phyloP scores from a whole-genome alignment of 64 coral and sea anemone species.

The Hydrozoanthus tunicans region DNA sequence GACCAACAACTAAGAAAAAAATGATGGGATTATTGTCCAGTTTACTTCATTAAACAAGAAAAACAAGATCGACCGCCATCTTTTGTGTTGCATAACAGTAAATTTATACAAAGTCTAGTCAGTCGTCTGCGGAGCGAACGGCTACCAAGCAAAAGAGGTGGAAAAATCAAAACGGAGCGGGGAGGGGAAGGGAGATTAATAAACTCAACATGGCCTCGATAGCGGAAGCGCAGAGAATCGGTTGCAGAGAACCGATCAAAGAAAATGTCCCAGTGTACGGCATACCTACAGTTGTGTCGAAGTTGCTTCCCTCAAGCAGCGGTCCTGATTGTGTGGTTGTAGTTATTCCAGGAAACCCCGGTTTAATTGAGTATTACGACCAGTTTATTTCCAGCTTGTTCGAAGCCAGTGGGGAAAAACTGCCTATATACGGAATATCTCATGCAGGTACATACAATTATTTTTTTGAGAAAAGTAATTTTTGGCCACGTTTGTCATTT shows the following conservation, averaged over 20 bases:
- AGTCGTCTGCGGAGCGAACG: background rate
- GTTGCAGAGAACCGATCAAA: constrained; percentile 28
- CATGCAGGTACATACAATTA: constrained; percentile 71
- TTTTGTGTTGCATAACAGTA: background rate
- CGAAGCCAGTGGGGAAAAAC: constrained; percentile 28
- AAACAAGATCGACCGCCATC: background rate
- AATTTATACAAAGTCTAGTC: background rate
- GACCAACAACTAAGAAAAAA: background rate
- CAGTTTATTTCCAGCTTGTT: constrained; percentile 74
- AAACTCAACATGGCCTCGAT: constrained; percentile 9
- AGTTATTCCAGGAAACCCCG: constrained; percentile 96
- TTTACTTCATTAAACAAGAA: too few relatives aligned
- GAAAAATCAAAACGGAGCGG: background rate
- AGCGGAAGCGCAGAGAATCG: background rate
- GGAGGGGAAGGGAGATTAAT: background rate
- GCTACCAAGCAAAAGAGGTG: constrained; percentile 6
- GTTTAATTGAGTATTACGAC: constrained; percentile 94
- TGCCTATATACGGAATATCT: constrained; percentile 84
- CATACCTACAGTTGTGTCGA: constrained; percentile 79
- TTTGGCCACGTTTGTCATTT: background rate
- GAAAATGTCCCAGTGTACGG: constrained; percentile 63
- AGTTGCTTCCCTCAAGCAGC: constrained; percentile 45
- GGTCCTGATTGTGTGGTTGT: constrained; percentile 58
- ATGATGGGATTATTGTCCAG: too few relatives aligned
- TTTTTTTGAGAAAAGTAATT: background rate